These are phyloP conservation scores for Sitobion miscanthi DNA, from an alignment of 1,140 invertebrate species.

Conservation along the genomic window DNA sequence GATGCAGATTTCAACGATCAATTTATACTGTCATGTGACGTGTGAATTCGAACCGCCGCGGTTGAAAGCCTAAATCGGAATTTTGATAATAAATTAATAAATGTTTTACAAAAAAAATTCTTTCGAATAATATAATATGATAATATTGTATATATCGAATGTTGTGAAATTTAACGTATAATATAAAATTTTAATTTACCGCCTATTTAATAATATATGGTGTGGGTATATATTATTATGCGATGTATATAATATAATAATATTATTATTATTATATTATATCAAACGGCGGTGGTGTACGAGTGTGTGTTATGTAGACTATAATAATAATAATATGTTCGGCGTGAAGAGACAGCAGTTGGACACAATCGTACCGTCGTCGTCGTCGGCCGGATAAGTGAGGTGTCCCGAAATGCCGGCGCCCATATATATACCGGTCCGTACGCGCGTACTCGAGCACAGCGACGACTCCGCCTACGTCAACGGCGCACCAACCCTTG, in stretches of 20 bases:
- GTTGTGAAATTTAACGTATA: too few relatives aligned
- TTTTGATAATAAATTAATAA: background rate
- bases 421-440: constrained; percentile 25
- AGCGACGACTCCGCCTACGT: background rate
- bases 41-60: background rate
- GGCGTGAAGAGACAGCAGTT: background rate
- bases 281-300: too few relatives aligned
- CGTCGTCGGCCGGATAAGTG: constrained; percentile 31
- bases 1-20: background rate
- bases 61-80: background rate
- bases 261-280: too few relatives aligned
- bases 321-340: too few relatives aligned
- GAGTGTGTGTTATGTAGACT: too few relatives aligned
- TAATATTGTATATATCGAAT: background rate
- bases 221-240: too few relatives aligned
- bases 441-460: background rate
- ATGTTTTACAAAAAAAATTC: too few relatives aligned
- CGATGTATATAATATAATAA: too few relatives aligned
- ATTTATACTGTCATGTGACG: too few relatives aligned
- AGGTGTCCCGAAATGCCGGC: background rate
- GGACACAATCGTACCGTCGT: background rate
- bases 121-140: background rate
- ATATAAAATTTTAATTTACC: too few relatives aligned
- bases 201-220: too few relatives aligned
- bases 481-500: background rate